Percentiles rank a stretch among this genome's conserved stretches.
These are phyloP conservation scores for Selene dorsalis DNA, from an alignment of 2,797 vertebrate species.

Conservation along the genomic window DNA sequence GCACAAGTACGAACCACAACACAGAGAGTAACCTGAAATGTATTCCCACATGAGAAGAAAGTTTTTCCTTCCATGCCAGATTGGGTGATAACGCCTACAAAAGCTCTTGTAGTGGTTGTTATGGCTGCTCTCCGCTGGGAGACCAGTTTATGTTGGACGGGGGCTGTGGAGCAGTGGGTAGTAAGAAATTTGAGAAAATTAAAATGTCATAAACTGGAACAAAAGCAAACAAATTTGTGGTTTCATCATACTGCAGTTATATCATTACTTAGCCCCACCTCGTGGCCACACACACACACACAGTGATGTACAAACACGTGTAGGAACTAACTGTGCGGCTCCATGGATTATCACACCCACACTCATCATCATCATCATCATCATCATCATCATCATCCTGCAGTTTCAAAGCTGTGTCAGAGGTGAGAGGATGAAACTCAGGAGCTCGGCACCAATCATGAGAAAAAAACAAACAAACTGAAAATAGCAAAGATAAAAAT, in stretches of 20 bases:
- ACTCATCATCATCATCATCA: background rate
- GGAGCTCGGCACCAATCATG: background rate
- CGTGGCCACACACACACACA: constrained; percentile 28
- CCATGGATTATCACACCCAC: background rate
- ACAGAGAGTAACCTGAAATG: background rate
- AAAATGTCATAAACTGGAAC: background rate
- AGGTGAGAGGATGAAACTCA: background rate
- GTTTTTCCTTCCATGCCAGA: background rate
- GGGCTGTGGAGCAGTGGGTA: constrained; percentile 1
- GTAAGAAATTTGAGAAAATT: background rate
- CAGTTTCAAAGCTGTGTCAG: background rate
- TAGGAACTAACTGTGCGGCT: background rate
- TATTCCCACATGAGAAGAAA: background rate
- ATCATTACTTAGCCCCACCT: constrained; percentile 37
- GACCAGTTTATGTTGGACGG: background rate
- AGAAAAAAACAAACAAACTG: too few species aligned
- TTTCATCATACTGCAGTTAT: background rate
- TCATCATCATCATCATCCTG: too few species aligned
- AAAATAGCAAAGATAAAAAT: too few species aligned
- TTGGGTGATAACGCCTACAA: background rate
- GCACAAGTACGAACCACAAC: too few species aligned
- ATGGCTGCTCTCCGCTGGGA: background rate
- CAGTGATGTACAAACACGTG: background rate
- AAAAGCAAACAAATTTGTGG: too few species aligned
- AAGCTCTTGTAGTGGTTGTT: constrained; percentile 11